Evolutionary conservation across 2,797 vertebrate genomes (phyloP).

Genomic region (Oceanodroma leucorhoa): DNA sequence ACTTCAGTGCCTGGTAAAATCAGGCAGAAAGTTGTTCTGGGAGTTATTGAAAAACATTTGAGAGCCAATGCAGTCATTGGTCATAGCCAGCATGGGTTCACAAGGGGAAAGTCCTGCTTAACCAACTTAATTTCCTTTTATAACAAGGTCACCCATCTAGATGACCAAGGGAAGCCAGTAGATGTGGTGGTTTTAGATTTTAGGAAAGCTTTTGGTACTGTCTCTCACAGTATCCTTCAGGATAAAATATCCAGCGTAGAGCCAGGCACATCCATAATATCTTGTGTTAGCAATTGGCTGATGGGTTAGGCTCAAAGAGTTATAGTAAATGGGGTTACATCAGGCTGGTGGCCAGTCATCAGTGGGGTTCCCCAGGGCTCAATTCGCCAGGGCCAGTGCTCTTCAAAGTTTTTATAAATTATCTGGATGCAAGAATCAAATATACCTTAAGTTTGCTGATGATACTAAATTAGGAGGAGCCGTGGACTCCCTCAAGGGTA

Average conservation of each 20-base stretch:
- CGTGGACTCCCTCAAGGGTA: neutral
- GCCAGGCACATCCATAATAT: neutral
- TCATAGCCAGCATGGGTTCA: neutral
- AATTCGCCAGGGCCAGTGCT: neutral
- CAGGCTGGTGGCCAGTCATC: neutral
- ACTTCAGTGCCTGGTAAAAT: neutral
- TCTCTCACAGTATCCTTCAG: neutral
- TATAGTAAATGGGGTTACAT: neutral
- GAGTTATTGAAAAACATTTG: neutral
- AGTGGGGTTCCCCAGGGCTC: neutral
- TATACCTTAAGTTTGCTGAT: neutral
- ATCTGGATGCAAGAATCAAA: neutral
- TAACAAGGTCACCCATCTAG: neutral
- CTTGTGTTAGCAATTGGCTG: neutral
- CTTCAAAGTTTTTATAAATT: neutral
- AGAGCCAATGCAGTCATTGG: neutral
- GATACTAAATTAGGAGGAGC: neutral
- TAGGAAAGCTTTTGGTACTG: neutral
- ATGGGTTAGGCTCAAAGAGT: neutral
- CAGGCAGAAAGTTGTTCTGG: neutral
- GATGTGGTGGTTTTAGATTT: neutral
- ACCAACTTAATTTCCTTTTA: neutral
- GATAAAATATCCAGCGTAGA: neutral
- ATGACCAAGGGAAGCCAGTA: neutral
- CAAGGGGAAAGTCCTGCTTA: neutral